phyloP scores from a whole-genome alignment of 2,113 vertebrate species.

The Jacana jacana region DNA sequence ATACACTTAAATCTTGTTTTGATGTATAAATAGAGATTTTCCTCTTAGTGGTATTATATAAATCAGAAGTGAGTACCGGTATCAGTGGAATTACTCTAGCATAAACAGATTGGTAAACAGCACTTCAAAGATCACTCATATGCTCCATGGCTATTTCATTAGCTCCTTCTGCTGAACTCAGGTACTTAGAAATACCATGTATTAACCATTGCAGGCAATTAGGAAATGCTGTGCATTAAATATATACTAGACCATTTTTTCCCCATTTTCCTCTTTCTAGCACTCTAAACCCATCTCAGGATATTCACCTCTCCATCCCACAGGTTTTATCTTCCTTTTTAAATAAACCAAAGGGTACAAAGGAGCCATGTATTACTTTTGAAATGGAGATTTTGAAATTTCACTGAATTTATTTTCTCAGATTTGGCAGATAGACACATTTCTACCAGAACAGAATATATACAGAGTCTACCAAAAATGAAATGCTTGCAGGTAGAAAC shows the following conservation, averaged over 20 bases:
- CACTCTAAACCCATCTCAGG: neutral
- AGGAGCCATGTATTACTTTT: neutral
- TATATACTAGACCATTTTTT: neutral
- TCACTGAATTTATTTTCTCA: neutral
- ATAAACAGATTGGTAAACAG: neutral
- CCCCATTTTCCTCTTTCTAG: neutral
- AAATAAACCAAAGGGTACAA: neutral
- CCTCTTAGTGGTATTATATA: neutral
- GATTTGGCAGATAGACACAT: neutral
- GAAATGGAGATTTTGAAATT: neutral
- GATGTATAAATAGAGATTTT: neutral
- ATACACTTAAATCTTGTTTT: neutral
- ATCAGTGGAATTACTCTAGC: neutral
- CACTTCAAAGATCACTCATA: constrained; percentile 7
- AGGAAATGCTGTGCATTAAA: neutral
- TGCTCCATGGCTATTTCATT: neutral
- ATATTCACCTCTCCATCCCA: neutral
- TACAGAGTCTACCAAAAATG: neutral
- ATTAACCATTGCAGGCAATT: neutral
- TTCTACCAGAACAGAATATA: neutral
- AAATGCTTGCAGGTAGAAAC: neutral
- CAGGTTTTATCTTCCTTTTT: neutral
- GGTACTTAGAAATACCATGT: neutral
- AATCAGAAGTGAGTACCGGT: neutral
- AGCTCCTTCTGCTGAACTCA: neutral